Conservation (phyloP, 1,140 invertebrate species). For the Euwallacea fornicatus region DNA sequence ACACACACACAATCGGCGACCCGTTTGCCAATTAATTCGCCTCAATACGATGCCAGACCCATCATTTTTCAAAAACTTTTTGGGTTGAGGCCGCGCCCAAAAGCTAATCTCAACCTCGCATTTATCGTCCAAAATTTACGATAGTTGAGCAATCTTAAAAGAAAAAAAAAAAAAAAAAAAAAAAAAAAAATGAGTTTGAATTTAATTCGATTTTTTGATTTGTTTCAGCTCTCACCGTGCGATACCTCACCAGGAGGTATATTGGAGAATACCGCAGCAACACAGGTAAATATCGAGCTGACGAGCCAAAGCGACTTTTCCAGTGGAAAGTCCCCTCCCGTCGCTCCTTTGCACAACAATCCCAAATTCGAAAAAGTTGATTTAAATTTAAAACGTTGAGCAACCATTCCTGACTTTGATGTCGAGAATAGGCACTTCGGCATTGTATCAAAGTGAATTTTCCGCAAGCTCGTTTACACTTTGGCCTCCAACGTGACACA, state of each 20-base stretch:
- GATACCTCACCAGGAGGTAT: slow-evolving; percentile 74
- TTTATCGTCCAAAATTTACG: neutral
- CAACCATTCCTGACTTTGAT: too few relatives aligned
- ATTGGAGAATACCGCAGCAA: slow-evolving; percentile 82
- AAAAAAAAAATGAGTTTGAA: slow-evolving; percentile 2
- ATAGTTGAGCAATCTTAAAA: neutral
- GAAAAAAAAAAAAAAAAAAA: slow-evolving; percentile 2
- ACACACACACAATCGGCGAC: neutral
- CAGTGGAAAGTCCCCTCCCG: too few relatives aligned
- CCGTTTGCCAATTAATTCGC: too few relatives aligned
- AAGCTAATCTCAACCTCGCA: neutral
- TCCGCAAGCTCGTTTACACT: too few relatives aligned
- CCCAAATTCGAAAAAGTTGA: too few relatives aligned
- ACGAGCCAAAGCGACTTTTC: too few relatives aligned
- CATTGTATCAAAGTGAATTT: too few relatives aligned
- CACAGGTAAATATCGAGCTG: slow-evolving; percentile 62
- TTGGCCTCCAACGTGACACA: too few relatives aligned
- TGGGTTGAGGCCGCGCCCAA: slow-evolving; percentile 24
- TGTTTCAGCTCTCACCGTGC: slow-evolving; percentile 74
- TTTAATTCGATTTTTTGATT: slow-evolving; percentile 48
- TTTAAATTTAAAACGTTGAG: too few relatives aligned
- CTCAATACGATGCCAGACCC: neutral
- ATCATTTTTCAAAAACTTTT: slow-evolving; percentile 11
- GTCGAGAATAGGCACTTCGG: too few relatives aligned
- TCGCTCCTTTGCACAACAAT: too few relatives aligned